Base-by-base conservation (phyloP, 1,140 invertebrate species). In the Drosophila mayri region DNA sequence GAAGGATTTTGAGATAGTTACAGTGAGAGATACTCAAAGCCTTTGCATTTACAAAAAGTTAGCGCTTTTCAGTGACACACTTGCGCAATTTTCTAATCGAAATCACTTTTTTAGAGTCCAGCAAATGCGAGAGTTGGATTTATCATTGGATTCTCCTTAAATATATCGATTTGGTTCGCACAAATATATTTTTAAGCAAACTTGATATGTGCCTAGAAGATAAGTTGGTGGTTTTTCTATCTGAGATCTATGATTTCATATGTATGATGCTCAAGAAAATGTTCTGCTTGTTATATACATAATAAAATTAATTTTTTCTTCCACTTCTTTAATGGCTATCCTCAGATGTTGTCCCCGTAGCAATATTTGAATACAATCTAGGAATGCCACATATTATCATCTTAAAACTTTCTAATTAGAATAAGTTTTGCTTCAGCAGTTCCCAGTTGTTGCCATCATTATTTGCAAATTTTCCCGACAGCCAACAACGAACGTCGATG, bases 351-450 rank as follows among this genome's bases (percentile, higher is more conserved):
- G 12, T 32, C 10, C 20, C 30, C 16, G n/a, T 16, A 30, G 25
- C 37, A 70, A 40, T 71, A 49, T 71, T 71, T 3, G n/a, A 72
- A 49, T 37, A 54, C 30, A 37, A 37, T 40, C 46, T 47, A 12
- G 37, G 22, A 38, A 38, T 41, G 16, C 18, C 20, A 32, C 43
- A 55, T 70, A 37, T 44, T 54, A 67, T 35, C 38, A 37, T 49
- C 8, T 30, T 1, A 49, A 44, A 76, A 76, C 47, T 77, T 77
- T 76, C 20, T 77, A 77, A 77, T 77, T 68, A 77, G 37, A 76
- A 54, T 68, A 68, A 77, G 60, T 76, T 76, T 61, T 25, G n/a
- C 28, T 11, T n/a, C 22, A 44, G 54, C 46, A 71, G 38, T 50
- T 54, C 25, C 18, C 37, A 20, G 35, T 52, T 78, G 74, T 67